These are phyloP conservation scores for Cyclura pinguis DNA, from an alignment of 2,797 vertebrate species.

Conservation along the genomic window DNA sequence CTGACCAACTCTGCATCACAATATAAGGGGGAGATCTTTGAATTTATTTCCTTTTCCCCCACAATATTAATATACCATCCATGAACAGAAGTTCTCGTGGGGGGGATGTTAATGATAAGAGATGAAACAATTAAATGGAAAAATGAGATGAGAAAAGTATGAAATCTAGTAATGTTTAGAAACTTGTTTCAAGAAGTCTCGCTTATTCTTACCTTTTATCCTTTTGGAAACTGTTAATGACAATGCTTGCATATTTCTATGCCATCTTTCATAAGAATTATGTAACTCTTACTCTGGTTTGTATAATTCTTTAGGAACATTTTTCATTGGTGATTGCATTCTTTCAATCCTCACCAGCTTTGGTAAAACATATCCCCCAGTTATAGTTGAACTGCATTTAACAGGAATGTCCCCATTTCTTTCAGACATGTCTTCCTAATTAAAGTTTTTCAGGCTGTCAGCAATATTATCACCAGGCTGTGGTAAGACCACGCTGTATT, in stretches of 20 bases:
- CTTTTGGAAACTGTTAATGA: conserved; percentile 5
- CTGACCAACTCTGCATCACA: conserved; percentile 15
- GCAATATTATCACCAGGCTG: neutral
- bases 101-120: neutral
- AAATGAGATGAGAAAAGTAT: neutral
- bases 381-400: neutral
- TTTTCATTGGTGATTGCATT: neutral
- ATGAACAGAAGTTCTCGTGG: neutral
- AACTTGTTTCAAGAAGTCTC: neutral
- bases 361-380: neutral
- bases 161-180: neutral
- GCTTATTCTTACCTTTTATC: conserved; percentile 1
- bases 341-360: neutral
- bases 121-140: neutral
- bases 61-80: neutral
- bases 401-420: neutral
- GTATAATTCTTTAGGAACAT: neutral
- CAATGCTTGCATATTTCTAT: neutral
- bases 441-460: conserved; percentile 1
- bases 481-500: neutral
- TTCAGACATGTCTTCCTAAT: neutral
- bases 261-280: conserved; percentile 22
- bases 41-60: neutral
- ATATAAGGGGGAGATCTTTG: neutral
- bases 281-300: neutral